Percentiles rank a stretch among this genome's conserved stretches.
phyloP scores from a whole-genome alignment of 2,797 vertebrate genomes.

The Pteronotus mesoamericanus region DNA sequence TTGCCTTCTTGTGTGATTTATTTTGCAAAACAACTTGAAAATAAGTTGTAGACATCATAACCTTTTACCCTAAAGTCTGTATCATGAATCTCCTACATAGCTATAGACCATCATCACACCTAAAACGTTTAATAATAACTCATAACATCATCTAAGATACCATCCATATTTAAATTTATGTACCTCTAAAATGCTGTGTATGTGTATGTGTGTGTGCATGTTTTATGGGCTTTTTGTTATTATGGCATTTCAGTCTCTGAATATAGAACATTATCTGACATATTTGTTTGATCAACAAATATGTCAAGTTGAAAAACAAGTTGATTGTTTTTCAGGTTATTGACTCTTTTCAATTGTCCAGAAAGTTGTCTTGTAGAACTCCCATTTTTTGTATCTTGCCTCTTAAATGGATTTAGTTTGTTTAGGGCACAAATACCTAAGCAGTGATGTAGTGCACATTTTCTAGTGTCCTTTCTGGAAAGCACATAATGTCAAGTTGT shows the following conservation, averaged over 20 bases:
- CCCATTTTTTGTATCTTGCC: background rate
- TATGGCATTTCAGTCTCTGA: background rate
- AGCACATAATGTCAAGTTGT: background rate
- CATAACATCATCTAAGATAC: background rate
- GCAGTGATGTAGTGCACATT: background rate
- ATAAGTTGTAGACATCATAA: background rate
- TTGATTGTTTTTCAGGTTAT: background rate
- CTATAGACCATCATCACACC: background rate
- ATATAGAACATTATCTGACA: background rate
- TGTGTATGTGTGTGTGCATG: background rate
- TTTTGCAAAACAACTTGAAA: background rate
- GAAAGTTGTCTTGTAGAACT: background rate
- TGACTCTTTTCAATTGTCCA: background rate
- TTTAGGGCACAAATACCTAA: background rate
- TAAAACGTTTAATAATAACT: background rate
- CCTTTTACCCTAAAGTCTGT: background rate
- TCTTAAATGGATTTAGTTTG: background rate
- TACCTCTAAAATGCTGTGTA: background rate
- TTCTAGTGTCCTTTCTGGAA: background rate
- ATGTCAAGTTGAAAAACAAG: no score
- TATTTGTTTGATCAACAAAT: no score
- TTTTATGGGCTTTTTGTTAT: background rate
- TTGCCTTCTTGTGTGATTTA: background rate
- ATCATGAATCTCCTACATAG: background rate
- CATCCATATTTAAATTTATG: background rate